Percentiles rank a stretch among this genome's conserved stretches.
phyloP scores from a whole-genome alignment of 2,888 invertebrate genomes.

The Creontiades dilutus region DNA sequence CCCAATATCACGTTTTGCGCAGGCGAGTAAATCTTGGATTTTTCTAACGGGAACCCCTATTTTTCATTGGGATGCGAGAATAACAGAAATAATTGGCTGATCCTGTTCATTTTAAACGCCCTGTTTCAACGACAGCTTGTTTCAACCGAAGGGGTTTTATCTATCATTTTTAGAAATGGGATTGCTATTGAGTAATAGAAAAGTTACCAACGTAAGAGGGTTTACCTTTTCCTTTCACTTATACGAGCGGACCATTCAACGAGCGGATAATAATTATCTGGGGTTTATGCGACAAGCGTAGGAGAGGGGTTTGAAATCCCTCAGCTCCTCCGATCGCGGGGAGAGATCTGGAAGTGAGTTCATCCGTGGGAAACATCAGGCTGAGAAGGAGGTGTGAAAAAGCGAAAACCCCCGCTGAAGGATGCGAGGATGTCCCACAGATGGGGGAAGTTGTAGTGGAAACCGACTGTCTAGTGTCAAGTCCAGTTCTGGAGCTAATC shows the following conservation, averaged over 20 bases:
- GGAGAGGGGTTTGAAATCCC: not conserved
- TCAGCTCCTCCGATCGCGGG: not conserved
- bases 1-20: too few species aligned
- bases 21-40: too few species aligned
- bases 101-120: too few species aligned
- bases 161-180: too few species aligned
- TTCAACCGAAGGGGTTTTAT: too few species aligned
- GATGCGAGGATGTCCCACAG: constrained; percentile 7
- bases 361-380: not conserved
- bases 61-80: too few species aligned
- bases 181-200: too few species aligned
- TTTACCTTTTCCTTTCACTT: not conserved
- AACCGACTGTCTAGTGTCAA: not conserved
- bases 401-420: not conserved
- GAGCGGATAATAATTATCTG: not conserved
- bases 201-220: not conserved
- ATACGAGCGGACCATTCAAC: not conserved
- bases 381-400: constrained; percentile 4
- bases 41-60: too few species aligned
- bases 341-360: not conserved
- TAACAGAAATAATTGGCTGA: too few species aligned
- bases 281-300: not conserved
- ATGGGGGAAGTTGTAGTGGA: not conserved
- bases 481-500: not conserved
- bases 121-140: too few species aligned